Percentiles rank a stretch among this genome's conserved stretches.
Conservation (phyloP, 2,113 vertebrate genomes). For the Poeciliopsis occidentalis region DNA sequence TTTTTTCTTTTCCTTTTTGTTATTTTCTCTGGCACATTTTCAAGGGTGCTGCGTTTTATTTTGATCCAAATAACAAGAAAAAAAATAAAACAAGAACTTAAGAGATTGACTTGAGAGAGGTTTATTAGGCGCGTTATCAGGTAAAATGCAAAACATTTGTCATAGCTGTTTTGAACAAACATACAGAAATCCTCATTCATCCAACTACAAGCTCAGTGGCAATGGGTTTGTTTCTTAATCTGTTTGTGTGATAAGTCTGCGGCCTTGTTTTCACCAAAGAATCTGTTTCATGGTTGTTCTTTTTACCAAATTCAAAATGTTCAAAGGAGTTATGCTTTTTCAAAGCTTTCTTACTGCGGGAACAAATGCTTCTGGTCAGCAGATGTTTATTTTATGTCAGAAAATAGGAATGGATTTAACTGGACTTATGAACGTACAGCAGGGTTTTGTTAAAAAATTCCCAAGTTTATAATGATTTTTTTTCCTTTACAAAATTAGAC, state of each 20-base stretch:
- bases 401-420: not conserved
- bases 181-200: conserved; percentile 61
- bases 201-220: conserved; percentile 49
- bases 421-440: no score
- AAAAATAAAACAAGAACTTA: conserved; percentile 35
- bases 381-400: not conserved
- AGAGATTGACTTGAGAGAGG: conserved; percentile 57
- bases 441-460: not conserved
- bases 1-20: conserved; percentile 42
- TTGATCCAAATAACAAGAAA: conserved; percentile 42
- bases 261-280: conserved; percentile 30
- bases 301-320: conserved; percentile 9
- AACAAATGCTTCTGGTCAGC: conserved; percentile 1
- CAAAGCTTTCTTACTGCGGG: not conserved
- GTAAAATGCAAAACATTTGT: conserved; percentile 69
- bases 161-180: conserved; percentile 56
- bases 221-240: conserved; percentile 48
- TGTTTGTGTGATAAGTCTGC: conserved; percentile 53
- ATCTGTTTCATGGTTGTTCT: conserved; percentile 16
- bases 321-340: not conserved
- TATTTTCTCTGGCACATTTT: conserved; percentile 62
- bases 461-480: no score
- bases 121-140: conserved; percentile 73
- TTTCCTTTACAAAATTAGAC: not conserved
- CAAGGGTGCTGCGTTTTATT: conserved; percentile 57